These are phyloP conservation scores for Epizoanthus stellaris DNA, from an alignment of 92 coral and sea anemone species.

Conservation along the genomic window DNA sequence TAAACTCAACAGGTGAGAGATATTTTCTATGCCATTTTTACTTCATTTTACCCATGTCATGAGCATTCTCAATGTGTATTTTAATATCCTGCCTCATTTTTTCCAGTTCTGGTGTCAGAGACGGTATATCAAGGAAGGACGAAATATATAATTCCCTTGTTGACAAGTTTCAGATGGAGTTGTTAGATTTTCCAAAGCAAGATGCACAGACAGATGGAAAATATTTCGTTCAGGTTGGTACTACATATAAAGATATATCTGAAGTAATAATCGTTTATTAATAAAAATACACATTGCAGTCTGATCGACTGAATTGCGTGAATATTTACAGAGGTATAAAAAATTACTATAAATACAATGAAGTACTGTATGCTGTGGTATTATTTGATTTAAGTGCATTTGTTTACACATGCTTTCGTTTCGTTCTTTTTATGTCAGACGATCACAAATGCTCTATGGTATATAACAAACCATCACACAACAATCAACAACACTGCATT, in stretches of 20 bases:
- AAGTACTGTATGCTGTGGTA: too few species aligned
- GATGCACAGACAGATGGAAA: conserved; percentile 22
- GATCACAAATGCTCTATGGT: conserved; percentile 51
- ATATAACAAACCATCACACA: conserved; percentile 54
- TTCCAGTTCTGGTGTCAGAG: too few species aligned
- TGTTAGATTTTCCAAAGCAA: too few species aligned
- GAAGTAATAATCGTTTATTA: conserved; percentile 1
- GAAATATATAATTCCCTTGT: too few species aligned
- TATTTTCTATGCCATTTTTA: too few species aligned
- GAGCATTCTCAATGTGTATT: too few species aligned
- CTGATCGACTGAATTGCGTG: conserved; percentile 23
- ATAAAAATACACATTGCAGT: conserved; percentile 21
- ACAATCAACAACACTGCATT: conserved; percentile 46
- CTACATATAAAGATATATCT: conserved; percentile 2
- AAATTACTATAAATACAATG: too few species aligned
- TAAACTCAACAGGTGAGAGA: too few species aligned
- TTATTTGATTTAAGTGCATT: neutral
- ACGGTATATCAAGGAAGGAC: too few species aligned
- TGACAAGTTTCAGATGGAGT: too few species aligned
- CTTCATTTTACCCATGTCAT: too few species aligned
- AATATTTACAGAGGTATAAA: neutral
- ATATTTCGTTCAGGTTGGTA: conserved; percentile 33
- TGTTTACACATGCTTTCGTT: conserved; percentile 5
- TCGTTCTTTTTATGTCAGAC: conserved; percentile 35
- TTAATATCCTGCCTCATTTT: too few species aligned